These are phyloP conservation scores for Drosophila arawakana DNA, from an alignment of 1,140 invertebrate species.

Conservation along the genomic window DNA sequence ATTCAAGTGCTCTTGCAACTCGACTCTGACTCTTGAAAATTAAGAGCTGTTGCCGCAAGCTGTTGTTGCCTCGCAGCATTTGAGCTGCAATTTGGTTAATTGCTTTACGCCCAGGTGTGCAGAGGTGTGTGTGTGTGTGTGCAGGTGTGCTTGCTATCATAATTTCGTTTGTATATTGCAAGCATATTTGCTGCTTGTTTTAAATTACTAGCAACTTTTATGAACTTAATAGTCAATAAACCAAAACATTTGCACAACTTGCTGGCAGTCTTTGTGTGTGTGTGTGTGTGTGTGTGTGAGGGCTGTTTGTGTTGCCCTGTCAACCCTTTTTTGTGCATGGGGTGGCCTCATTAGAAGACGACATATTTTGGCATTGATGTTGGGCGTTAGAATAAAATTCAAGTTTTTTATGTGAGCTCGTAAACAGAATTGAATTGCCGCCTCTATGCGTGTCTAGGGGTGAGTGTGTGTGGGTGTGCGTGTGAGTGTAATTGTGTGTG, in stretches of 20 bases:
- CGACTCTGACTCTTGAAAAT: slow-evolving; percentile 17
- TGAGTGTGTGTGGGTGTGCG: background rate
- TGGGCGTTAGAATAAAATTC: slow-evolving; percentile 72
- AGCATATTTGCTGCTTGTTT: slow-evolving; percentile 54
- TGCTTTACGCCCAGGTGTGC: slow-evolving; percentile 58
- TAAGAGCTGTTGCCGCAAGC: slow-evolving; percentile 27
- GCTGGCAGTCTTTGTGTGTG: background rate
- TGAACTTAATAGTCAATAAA: slow-evolving; percentile 77
- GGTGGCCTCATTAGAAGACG: slow-evolving; percentile 68
- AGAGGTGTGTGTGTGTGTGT: slow-evolving; percentile 12
- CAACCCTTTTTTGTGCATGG: slow-evolving; percentile 48
- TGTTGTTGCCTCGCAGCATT: slow-evolving; percentile 46
- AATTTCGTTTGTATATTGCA: slow-evolving; percentile 50
- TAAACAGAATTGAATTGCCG: slow-evolving; percentile 78
- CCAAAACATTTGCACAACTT: slow-evolving; percentile 41
- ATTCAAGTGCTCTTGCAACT: slow-evolving; percentile 18
- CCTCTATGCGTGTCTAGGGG: background rate
- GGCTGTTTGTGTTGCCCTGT: slow-evolving; percentile 30
- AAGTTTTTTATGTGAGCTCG: slow-evolving; percentile 76
- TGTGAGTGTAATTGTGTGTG: slow-evolving; percentile 1
- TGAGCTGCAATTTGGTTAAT: slow-evolving; percentile 74
- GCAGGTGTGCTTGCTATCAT: slow-evolving; percentile 33
- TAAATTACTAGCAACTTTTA: slow-evolving; percentile 71
- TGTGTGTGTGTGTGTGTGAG: slow-evolving; percentile 25
- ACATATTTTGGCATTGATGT: slow-evolving; percentile 55